A percentile compares a stretch with the other conserved stretches of the same genome.
phyloP scores from a whole-genome alignment of 2,113 vertebrate species.

The Spheniscus mendiculus region DNA sequence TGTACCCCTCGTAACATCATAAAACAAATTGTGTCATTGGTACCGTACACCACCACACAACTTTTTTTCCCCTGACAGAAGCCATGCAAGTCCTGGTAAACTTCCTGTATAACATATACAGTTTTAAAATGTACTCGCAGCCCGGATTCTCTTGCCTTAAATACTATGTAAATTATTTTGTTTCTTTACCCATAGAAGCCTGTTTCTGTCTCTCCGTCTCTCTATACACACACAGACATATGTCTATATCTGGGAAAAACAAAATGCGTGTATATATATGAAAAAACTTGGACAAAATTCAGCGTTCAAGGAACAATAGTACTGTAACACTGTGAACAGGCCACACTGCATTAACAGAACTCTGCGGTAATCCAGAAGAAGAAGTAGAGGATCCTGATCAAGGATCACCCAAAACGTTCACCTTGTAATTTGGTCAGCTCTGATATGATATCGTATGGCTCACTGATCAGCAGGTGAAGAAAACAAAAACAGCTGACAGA shows the following conservation, averaged over 20 bases:
- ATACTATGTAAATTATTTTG: neutral
- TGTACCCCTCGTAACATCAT: fast-evolving
- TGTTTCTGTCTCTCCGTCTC: neutral
- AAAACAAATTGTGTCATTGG: neutral
- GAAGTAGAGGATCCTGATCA: neutral
- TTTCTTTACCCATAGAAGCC: neutral
- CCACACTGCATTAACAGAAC: neutral
- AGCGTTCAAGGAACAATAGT: neutral
- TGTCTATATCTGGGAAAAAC: neutral
- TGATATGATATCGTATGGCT: neutral
- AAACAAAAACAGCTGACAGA: neutral
- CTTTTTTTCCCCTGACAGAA: neutral
- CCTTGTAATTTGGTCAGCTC: neutral
- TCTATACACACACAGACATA: neutral
- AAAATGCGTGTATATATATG: too few relatives aligned
- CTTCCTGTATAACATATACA: fast-evolving
- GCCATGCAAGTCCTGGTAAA: neutral
- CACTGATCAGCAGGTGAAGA: neutral
- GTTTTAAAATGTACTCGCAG: neutral
- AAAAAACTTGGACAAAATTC: neutral
- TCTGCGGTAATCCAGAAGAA: neutral
- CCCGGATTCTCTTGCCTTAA: neutral
- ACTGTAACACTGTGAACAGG: too few relatives aligned
- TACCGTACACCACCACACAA: neutral
- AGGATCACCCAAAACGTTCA: neutral